A percentile compares a stretch with the other conserved stretches of the same genome.
phyloP scores from a whole-genome alignment of 2,797 vertebrate genomes.

The Acrocephalus scirpaceus region DNA sequence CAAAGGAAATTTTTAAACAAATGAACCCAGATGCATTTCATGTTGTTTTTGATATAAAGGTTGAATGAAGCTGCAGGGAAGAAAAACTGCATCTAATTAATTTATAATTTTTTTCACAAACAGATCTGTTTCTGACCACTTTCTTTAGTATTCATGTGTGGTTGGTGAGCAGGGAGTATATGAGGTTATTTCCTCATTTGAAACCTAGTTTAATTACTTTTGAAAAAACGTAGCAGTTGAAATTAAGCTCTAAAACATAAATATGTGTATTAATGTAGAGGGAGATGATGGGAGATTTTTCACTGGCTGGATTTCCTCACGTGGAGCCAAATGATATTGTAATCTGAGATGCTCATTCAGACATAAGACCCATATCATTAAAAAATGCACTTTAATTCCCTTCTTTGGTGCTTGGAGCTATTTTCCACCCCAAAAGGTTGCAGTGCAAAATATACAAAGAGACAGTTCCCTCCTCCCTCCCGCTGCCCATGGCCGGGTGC shows the following conservation, averaged over 20 bases:
- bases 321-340: neutral
- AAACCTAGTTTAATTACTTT: slow-evolving; percentile 6
- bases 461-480: slow-evolving; percentile 28
- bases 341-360: slow-evolving; percentile 5
- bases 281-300: neutral
- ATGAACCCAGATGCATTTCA: slow-evolving; percentile 52
- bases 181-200: neutral
- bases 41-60: slow-evolving; percentile 32
- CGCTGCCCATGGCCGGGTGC: fast-evolving
- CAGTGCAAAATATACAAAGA: neutral
- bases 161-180: neutral
- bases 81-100: slow-evolving; percentile 45
- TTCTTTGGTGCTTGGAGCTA: neutral
- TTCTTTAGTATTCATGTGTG: neutral
- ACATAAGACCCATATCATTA: slow-evolving; percentile 46
- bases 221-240: neutral
- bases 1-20: slow-evolving; percentile 43
- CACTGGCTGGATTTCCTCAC: slow-evolving; percentile 6
- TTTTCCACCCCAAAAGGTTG: slow-evolving; percentile 60
- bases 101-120: neutral
- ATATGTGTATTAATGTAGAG: neutral
- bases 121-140: slow-evolving; percentile 17
- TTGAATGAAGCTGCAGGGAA: slow-evolving; percentile 65
- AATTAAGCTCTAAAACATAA: neutral
- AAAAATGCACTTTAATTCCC: slow-evolving; percentile 42